Evolutionary conservation across 2,797 vertebrate genomes (phyloP).

Genomic region (Antennarius maculatus): DNA sequence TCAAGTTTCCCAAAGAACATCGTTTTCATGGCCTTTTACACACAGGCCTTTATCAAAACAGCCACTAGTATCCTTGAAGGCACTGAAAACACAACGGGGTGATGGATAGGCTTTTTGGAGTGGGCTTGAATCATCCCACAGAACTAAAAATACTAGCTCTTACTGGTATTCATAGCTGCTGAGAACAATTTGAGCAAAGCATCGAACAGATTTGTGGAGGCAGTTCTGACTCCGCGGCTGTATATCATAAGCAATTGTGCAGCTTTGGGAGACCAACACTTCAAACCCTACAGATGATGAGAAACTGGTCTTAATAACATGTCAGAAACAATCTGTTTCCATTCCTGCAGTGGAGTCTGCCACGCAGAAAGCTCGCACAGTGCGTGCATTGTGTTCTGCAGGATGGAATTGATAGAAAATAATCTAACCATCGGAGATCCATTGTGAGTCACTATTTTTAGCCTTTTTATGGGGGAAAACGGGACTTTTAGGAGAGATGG

Average conservation of each 20-base stretch:
- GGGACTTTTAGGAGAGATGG: no score
- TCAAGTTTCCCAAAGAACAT: slow-evolving; percentile 41
- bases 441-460: no score
- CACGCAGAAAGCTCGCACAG: slow-evolving; percentile 3
- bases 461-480: no score
- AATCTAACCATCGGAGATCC: neutral
- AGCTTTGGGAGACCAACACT: slow-evolving; percentile 12
- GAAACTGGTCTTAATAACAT: slow-evolving; percentile 34
- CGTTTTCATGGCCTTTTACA: slow-evolving; percentile 22
- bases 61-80: slow-evolving; percentile 26
- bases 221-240: slow-evolving; percentile 11
- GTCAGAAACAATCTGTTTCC: slow-evolving; percentile 4
- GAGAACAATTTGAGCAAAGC: slow-evolving; percentile 50
- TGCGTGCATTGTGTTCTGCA: neutral
- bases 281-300: slow-evolving; percentile 34
- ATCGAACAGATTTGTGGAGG: slow-evolving; percentile 41
- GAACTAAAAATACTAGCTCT: slow-evolving; percentile 64
- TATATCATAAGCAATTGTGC: slow-evolving; percentile 48
- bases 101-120: slow-evolving; percentile 34
- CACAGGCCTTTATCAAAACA: slow-evolving; percentile 46
- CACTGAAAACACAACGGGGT: slow-evolving; percentile 39
- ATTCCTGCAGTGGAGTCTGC: slow-evolving; percentile 26
- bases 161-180: slow-evolving; percentile 55
- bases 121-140: slow-evolving; percentile 61
- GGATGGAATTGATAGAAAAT: neutral